A percentile compares a stretch with the other conserved stretches of the same genome.
Conservation (phyloP, 2,888 invertebrate species). For the Hydraecia micacea region DNA sequence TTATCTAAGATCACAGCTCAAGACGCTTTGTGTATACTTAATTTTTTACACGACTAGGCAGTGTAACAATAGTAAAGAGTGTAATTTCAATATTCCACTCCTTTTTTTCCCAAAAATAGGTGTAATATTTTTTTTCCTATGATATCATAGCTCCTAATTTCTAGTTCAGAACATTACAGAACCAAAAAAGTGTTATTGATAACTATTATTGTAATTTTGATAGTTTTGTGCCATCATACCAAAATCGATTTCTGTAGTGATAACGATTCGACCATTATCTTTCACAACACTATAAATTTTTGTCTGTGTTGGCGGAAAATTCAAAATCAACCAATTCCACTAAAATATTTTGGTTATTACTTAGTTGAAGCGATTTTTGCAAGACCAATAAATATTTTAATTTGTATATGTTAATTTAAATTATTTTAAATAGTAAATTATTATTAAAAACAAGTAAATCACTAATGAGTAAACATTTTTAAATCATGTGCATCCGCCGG, state of each 20-base stretch:
- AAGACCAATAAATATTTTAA: background rate
- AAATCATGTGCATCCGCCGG: slow-evolving; percentile 48
- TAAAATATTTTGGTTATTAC: background rate
- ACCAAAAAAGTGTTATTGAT: background rate
- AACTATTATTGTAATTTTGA: background rate
- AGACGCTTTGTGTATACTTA: background rate
- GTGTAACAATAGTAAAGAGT: background rate
- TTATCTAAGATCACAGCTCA: background rate
- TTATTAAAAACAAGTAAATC: background rate
- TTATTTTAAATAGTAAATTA: background rate
- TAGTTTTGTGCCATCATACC: background rate
- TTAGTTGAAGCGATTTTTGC: background rate
- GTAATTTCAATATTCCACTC: background rate
- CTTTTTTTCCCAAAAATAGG: no score
- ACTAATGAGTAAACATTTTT: background rate
- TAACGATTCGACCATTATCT: background rate
- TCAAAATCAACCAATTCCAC: slow-evolving; percentile 27
- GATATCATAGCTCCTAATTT: background rate
- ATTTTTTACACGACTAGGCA: background rate
- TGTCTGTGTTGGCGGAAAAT: slow-evolving; percentile 38
- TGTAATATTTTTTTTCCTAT: background rate
- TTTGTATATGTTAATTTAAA: background rate
- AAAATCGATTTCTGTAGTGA: slow-evolving; percentile 4
- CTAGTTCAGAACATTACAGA: background rate
- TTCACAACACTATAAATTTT: slow-evolving; percentile 44